Percentiles rank a stretch among this genome's conserved stretches.
Evolutionary conservation across 35 echinoderm and acorn worm genomes (phyloP).

Genomic region (Amphiura filiformis): DNA sequence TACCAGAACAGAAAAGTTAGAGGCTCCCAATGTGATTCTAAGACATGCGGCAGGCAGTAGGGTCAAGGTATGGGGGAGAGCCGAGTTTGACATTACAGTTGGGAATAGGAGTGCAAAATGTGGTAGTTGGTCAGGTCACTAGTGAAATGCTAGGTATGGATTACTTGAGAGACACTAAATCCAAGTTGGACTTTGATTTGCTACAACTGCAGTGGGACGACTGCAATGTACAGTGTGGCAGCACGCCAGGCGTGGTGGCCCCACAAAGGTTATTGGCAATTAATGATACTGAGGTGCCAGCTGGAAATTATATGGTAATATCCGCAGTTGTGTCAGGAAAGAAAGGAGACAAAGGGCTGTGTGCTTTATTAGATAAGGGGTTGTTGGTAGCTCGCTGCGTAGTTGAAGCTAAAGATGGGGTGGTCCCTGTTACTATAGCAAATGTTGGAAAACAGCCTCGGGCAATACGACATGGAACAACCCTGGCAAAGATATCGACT

Average conservation of each 20-base stretch:
- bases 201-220: not conserved
- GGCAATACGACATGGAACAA: too few species aligned
- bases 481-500: too few species aligned
- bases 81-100: not conserved
- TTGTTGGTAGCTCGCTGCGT: not conserved
- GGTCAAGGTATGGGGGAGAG: not conserved
- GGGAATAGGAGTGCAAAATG: not conserved
- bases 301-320: not conserved
- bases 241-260: not conserved
- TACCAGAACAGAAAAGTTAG: not conserved
- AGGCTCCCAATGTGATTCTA: not conserved
- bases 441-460: not conserved
- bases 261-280: not conserved
- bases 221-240: not conserved
- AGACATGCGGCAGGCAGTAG: not conserved
- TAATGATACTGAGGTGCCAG: not conserved
- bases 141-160: not conserved
- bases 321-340: not conserved
- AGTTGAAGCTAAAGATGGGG: not conserved
- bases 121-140: not conserved
- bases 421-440: not conserved
- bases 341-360: not conserved
- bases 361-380: not conserved
- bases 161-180: not conserved
- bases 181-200: not conserved